These are phyloP conservation scores for Macheiramphus alcinus DNA, from an alignment of 2,113 vertebrate species.

Conservation along the genomic window DNA sequence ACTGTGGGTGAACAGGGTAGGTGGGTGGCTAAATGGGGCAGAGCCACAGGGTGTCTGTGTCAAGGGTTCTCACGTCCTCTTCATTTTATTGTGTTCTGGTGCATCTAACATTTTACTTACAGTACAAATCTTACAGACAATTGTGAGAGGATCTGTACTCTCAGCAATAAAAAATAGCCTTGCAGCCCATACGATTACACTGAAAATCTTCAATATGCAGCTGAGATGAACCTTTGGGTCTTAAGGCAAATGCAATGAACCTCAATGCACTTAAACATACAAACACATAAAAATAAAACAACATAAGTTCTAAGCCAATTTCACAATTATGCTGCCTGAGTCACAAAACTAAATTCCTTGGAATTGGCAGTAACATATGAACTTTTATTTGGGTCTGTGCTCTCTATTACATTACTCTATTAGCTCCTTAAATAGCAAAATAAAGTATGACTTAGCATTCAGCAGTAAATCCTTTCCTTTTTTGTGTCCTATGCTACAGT, in stretches of 20 bases:
- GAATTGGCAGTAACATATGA: conserved; percentile 10
- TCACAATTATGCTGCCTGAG: conserved; percentile 24
- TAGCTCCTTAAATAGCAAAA: conserved; percentile 41
- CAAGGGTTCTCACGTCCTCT: neutral
- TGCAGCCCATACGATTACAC: neutral
- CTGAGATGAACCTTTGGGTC: neutral
- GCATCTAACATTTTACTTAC: neutral
- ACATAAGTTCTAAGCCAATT: neutral
- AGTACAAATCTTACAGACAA: neutral
- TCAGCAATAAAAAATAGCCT: neutral
- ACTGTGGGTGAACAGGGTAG: neutral
- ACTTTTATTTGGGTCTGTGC: conserved; percentile 9
- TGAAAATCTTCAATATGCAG: neutral
- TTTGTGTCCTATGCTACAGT: neutral
- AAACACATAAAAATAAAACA: conserved; percentile 50
- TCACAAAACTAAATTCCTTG: conserved; percentile 22
- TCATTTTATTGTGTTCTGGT: neutral
- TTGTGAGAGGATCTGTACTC: neutral
- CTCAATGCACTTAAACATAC: conserved; percentile 1
- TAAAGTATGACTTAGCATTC: conserved; percentile 30
- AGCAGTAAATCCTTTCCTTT: conserved; percentile 13
- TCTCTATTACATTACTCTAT: conserved; percentile 24
- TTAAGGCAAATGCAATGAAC: neutral
- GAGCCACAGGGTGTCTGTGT: neutral
- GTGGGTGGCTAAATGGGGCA: neutral